These are phyloP conservation scores for Sebastes steindachneri DNA, from an alignment of 2,797 vertebrate species.

Conservation along the genomic window DNA sequence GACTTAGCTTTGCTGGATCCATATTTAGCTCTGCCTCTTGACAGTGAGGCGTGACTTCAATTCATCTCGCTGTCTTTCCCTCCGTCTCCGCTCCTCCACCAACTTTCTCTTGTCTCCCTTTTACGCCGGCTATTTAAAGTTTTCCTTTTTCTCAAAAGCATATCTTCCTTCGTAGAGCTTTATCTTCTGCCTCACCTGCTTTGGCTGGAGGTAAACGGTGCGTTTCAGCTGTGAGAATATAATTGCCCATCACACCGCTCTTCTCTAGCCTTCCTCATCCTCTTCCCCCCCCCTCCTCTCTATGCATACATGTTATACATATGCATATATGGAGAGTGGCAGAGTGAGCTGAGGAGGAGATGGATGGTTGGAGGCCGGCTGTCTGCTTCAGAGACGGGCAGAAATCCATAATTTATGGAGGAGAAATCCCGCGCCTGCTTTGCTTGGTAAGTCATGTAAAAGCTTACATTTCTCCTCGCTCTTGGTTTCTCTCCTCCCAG, in stretches of 20 bases:
- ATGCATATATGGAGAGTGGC: constrained; percentile 28
- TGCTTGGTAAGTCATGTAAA: constrained; percentile 38
- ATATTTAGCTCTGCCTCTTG: constrained; percentile 42
- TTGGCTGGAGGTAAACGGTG: not conserved
- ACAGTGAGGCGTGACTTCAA: constrained; percentile 38
- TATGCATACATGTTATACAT: constrained; percentile 6
- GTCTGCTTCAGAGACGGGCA: constrained; percentile 11
- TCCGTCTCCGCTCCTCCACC: not conserved
- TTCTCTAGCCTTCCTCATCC: not conserved
- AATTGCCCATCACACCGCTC: not conserved
- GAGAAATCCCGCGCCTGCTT: constrained; percentile 1
- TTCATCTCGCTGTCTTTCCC: constrained; percentile 32
- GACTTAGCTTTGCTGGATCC: constrained; percentile 36
- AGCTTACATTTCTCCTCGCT: constrained; percentile 14
- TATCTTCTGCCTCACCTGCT: constrained; percentile 17
- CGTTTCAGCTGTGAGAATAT: not conserved
- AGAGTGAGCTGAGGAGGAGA: constrained; percentile 13
- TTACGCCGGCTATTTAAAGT: constrained; percentile 13
- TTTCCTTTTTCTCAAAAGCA: constrained; percentile 2
- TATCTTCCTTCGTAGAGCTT: not conserved
- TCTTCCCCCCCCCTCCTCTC: too few relatives aligned
- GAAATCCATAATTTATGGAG: constrained; percentile 61
- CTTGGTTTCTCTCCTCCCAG: not conserved
- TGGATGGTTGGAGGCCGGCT: constrained; percentile 40
- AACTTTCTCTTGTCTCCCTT: not conserved